Evolutionary conservation across 2,888 invertebrate species (phyloP).

Genomic region (Stegophylla sp.): DNA sequence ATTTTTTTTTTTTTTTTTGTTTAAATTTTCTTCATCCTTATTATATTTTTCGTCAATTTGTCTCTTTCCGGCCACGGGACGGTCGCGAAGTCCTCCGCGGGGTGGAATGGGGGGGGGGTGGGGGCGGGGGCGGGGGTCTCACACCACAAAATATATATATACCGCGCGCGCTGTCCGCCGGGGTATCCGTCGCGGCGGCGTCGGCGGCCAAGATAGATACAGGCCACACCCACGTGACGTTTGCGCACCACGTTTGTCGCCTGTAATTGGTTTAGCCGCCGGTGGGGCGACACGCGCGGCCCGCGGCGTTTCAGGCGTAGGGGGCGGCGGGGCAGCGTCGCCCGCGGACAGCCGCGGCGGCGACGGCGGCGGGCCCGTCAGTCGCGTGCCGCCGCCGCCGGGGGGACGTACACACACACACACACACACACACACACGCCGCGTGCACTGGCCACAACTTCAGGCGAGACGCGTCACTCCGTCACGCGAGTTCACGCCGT

Average conservation of each 20-base stretch:
- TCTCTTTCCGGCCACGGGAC: neutral
- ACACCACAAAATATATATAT: neutral
- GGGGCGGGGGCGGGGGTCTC: neutral
- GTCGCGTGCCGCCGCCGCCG: slow-evolving; percentile 55
- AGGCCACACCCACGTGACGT: slow-evolving; percentile 50
- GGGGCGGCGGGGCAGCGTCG: neutral
- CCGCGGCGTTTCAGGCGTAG: slow-evolving; percentile 39
- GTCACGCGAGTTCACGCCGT: slow-evolving; percentile 8
- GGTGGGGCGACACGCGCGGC: slow-evolving; percentile 56
- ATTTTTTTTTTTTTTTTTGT: neutral
- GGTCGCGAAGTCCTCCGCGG: too few relatives aligned
- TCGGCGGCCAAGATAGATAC: neutral
- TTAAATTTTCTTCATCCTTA: too few relatives aligned
- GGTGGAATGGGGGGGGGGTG: too few relatives aligned
- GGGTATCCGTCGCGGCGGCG: slow-evolving; percentile 15
- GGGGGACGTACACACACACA: slow-evolving; percentile 9
- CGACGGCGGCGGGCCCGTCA: slow-evolving; percentile 12
- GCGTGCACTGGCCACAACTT: neutral
- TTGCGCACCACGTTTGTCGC: slow-evolving; percentile 53
- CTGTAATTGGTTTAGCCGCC: slow-evolving; percentile 58
- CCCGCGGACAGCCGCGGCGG: slow-evolving; percentile 2
- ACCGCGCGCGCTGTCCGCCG: slow-evolving; percentile 3
- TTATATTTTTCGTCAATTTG: neutral
- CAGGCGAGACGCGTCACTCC: neutral
- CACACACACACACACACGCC: neutral